A percentile compares a stretch with the other conserved stretches of the same genome.
phyloP scores from a whole-genome alignment of 2,113 vertebrate species.

The Hippocampus zosterae region DNA sequence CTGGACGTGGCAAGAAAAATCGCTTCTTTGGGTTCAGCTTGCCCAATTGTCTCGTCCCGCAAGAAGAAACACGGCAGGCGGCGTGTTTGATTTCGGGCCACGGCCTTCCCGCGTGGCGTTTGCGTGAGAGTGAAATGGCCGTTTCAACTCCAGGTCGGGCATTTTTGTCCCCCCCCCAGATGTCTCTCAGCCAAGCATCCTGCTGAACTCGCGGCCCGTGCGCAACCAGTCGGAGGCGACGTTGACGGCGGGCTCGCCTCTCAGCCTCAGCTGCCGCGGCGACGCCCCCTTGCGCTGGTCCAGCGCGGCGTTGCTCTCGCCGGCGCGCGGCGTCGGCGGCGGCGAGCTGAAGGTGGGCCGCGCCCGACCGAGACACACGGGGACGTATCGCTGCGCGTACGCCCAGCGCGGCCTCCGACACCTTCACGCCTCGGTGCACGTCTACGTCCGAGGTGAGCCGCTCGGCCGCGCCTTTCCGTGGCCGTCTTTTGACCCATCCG shows the following conservation, averaged over 20 bases:
- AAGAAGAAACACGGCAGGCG: too few relatives aligned
- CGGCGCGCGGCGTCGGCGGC: accelerated
- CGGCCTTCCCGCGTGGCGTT: too few relatives aligned
- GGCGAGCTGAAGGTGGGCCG: neutral
- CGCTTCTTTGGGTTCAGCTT: constrained; percentile 21
- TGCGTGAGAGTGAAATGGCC: too few relatives aligned
- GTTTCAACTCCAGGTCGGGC: too few relatives aligned
- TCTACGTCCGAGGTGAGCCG: constrained; percentile 63
- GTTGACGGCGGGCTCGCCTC: constrained; percentile 10
- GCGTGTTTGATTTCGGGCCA: neutral
- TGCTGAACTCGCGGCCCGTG: constrained; percentile 32
- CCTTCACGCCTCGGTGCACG: constrained; percentile 53
- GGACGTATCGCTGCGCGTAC: constrained; percentile 61
- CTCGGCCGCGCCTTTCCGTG: too few relatives aligned
- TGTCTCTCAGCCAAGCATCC: constrained; percentile 32
- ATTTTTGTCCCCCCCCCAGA: constrained; percentile 30
- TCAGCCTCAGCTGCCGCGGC: constrained; percentile 57
- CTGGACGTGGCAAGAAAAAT: constrained; percentile 7
- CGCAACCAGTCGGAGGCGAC: constrained; percentile 30
- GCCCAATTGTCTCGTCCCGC: neutral
- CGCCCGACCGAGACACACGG: constrained; percentile 39
- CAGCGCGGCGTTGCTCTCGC: neutral
- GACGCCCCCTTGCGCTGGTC: constrained; percentile 20
- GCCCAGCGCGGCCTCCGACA: constrained; percentile 20
- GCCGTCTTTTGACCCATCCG: constrained; percentile 1